A percentile compares a stretch with the other conserved stretches of the same genome.
These are phyloP conservation scores for Pterocles burchelli DNA, from an alignment of 2,113 vertebrate genomes.

Conservation along the genomic window DNA sequence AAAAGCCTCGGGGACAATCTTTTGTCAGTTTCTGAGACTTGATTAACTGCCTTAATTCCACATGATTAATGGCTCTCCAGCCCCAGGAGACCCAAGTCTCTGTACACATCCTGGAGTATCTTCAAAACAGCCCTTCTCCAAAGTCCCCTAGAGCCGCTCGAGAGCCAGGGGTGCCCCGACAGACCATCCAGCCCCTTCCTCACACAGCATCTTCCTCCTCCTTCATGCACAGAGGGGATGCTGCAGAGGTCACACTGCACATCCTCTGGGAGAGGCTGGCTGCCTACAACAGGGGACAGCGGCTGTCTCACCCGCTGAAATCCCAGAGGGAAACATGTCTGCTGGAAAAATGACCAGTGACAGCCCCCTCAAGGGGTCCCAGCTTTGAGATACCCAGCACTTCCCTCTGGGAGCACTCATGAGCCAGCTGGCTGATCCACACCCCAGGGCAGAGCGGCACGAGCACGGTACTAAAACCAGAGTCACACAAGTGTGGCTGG, in stretches of 20 bases:
- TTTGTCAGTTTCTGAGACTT: slow-evolving; percentile 65
- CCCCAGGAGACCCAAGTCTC: background rate
- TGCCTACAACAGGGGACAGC: background rate
- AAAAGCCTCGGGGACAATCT: slow-evolving; percentile 63
- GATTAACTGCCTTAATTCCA: slow-evolving; percentile 80
- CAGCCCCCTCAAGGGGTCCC: background rate
- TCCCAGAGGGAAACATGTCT: background rate
- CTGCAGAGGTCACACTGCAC: background rate
- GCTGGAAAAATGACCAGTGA: background rate
- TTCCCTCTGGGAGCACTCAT: background rate
- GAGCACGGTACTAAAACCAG: background rate
- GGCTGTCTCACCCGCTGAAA: background rate
- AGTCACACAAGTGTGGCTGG: background rate
- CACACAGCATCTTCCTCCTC: background rate
- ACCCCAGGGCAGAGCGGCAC: accelerated
- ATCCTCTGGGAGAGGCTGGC: background rate
- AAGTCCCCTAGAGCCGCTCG: background rate
- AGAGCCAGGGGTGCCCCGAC: background rate
- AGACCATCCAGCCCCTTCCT: background rate
- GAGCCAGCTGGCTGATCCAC: background rate
- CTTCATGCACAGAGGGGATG: background rate
- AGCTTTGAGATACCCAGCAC: background rate
- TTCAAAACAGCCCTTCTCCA: background rate
- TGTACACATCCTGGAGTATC: background rate
- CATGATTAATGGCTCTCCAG: slow-evolving; percentile 72